These are phyloP conservation scores for Drosophila robusta DNA, from an alignment of 2,888 invertebrate species.

Conservation along the genomic window DNA sequence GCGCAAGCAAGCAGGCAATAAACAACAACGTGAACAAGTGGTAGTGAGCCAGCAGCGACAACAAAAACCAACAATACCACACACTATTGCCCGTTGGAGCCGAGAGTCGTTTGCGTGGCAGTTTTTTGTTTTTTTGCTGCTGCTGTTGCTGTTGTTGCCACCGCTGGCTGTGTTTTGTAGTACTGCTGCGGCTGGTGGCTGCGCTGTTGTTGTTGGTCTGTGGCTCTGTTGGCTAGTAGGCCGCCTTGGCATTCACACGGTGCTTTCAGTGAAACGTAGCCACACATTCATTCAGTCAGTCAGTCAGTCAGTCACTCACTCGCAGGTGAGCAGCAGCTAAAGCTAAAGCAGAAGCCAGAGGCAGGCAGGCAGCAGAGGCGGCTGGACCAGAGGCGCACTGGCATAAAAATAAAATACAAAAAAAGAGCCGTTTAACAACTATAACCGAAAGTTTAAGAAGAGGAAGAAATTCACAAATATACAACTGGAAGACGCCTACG, in stretches of 20 bases:
- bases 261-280: conserved; percentile 60
- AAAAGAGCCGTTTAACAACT: not conserved
- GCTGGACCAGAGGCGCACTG: conserved; percentile 52
- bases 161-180: conserved; percentile 38
- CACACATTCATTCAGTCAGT: conserved; percentile 36
- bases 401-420: conserved; percentile 8
- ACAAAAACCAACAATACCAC: conserved; percentile 29
- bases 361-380: conserved; percentile 66
- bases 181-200: conserved; percentile 42
- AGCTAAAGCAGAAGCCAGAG: conserved; percentile 55
- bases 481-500: conserved; percentile 53
- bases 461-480: conserved; percentile 5
- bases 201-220: conserved; percentile 42
- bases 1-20: conserved; percentile 57
- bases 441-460: conserved; percentile 3
- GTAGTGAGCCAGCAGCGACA: conserved; percentile 53
- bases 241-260: conserved; percentile 63
- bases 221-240: conserved; percentile 50
- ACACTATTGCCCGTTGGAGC: conserved; percentile 52
- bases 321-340: conserved; percentile 59
- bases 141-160: conserved; percentile 38
- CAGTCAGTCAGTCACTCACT: conserved; percentile 38
- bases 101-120: conserved; percentile 75
- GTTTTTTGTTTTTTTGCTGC: conserved; percentile 54
- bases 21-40: conserved; percentile 68